A percentile compares a stretch with the other conserved stretches of the same genome.
These are phyloP conservation scores for Paralichthys olivaceus DNA, from an alignment of 2,113 vertebrate species.

Conservation along the genomic window DNA sequence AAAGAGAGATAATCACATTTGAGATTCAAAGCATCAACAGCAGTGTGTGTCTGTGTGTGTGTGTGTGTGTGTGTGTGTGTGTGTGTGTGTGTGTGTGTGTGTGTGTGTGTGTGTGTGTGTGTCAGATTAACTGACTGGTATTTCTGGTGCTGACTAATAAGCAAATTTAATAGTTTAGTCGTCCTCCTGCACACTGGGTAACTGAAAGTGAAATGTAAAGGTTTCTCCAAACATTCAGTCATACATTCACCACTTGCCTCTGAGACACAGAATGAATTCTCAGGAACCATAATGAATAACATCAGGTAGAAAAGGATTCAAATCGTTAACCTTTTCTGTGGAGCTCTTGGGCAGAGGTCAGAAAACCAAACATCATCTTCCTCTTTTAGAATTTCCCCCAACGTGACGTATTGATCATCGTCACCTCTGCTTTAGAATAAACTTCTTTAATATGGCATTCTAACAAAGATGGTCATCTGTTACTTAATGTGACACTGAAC, in stretches of 20 bases:
- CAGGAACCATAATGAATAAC: constrained; percentile 33
- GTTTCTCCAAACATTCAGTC: not conserved
- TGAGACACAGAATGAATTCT: constrained; percentile 5
- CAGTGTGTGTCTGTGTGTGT: not conserved
- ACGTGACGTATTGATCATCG: not conserved
- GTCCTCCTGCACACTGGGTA: too few species aligned
- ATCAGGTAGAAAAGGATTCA: not conserved
- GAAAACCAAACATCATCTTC: not conserved
- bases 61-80: not conserved
- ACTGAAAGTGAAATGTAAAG: too few species aligned
- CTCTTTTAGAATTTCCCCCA: not conserved
- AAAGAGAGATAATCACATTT: constrained; percentile 14
- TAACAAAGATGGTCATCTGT: not conserved
- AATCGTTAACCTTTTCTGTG: too few species aligned
- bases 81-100: not conserved
- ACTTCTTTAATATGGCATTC: not conserved
- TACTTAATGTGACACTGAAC: not conserved
- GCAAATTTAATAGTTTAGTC: too few species aligned
- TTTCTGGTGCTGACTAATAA: too few species aligned
- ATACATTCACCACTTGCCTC: not conserved
- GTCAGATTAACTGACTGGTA: not conserved
- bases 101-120: not conserved
- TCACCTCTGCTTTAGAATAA: not conserved
- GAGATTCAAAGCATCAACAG: constrained; percentile 38
- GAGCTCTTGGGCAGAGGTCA: too few species aligned